A percentile compares a stretch with the other conserved stretches of the same genome.
Conservation (phyloP, 2,113 vertebrate genomes). For the Channa argus region DNA sequence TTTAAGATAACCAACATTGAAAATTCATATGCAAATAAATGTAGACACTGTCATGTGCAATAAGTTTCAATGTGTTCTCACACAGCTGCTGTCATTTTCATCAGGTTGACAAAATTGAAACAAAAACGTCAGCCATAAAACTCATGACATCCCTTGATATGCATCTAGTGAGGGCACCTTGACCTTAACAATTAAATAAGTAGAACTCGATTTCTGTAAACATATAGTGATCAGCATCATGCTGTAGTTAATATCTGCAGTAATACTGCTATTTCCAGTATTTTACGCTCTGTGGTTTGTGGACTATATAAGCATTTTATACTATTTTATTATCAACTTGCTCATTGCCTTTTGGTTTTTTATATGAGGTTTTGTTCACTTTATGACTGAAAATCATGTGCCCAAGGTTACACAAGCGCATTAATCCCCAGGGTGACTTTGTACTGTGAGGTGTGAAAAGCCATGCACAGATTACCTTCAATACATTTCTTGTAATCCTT, state of each 20-base stretch:
- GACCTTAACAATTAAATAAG: not conserved
- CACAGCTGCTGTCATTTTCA: not conserved
- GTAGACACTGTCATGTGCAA: no score
- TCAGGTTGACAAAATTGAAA: not conserved
- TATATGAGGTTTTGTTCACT: not conserved
- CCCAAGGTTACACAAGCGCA: not conserved
- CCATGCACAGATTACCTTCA: constrained; percentile 79
- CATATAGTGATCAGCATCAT: not conserved
- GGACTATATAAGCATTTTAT: no score
- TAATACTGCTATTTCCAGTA: no score
- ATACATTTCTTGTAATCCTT: constrained; percentile 85
- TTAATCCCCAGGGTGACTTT: fast-evolving
- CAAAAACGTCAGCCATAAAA: not conserved
- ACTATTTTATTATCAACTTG: no score
- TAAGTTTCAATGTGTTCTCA: no score
- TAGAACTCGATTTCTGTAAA: not conserved
- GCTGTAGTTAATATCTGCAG: no score
- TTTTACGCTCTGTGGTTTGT: no score
- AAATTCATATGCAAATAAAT: no score
- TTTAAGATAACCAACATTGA: no score
- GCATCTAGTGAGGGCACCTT: not conserved
- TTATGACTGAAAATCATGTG: not conserved
- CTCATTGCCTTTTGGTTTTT: no score
- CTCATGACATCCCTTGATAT: not conserved
- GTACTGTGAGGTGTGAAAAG: not conserved